Conservation (phyloP, 2,888 invertebrate species). For the Tromatobia lineatoria region DNA sequence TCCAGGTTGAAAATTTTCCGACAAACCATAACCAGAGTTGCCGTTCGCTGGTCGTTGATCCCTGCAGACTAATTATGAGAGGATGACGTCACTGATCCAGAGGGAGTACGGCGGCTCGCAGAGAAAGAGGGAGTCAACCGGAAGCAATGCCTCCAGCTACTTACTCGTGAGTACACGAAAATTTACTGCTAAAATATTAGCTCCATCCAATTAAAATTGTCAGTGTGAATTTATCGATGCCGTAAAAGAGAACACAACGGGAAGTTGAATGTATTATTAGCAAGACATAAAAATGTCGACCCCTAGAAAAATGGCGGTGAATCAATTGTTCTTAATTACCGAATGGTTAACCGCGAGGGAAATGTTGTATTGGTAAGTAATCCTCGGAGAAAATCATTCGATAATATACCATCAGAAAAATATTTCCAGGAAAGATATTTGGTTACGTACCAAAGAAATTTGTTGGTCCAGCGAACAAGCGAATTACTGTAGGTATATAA, state of each 20-base stretch:
- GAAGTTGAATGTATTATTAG: background rate
- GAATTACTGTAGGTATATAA: too few relatives aligned
- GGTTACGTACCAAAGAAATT: too few relatives aligned
- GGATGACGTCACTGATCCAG: slow-evolving; percentile 82
- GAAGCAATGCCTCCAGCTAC: slow-evolving; percentile 83
- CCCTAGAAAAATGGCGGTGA: too few relatives aligned
- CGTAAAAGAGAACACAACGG: background rate
- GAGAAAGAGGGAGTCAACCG: slow-evolving; percentile 81
- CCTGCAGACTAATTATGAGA: slow-evolving; percentile 75
- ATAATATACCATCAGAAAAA: too few relatives aligned
- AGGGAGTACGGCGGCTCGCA: slow-evolving; percentile 79
- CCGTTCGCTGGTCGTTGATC: slow-evolving; percentile 56
- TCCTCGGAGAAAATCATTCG: too few relatives aligned
- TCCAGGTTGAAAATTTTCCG: slow-evolving; percentile 12
- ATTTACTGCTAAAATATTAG: background rate
- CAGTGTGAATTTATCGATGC: background rate
- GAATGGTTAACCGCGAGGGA: too few relatives aligned
- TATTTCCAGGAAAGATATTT: too few relatives aligned
- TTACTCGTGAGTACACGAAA: slow-evolving; percentile 78
- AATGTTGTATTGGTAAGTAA: too few relatives aligned
- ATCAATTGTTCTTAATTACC: too few relatives aligned
- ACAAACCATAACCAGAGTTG: background rate
- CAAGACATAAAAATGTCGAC: background rate
- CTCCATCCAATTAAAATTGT: background rate
- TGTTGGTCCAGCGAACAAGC: too few relatives aligned